Percentiles rank a stretch among this genome's conserved stretches.
phyloP scores from a whole-genome alignment of 2,888 invertebrate genomes.

The Labia minor region DNA sequence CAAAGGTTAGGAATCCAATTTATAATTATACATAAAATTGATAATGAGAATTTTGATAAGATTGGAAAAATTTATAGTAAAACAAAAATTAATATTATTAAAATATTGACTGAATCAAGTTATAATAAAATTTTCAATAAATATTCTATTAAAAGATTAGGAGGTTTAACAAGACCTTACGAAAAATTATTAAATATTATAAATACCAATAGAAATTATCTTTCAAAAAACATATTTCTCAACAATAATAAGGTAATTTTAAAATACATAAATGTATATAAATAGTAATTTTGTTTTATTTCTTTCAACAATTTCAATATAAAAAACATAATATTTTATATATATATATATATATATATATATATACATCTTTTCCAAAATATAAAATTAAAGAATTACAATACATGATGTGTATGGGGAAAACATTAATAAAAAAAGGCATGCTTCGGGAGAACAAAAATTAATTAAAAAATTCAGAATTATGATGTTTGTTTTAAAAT shows the following conservation, averaged over 20 bases:
- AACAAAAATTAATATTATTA: slow-evolving; percentile 28
- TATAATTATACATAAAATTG: slow-evolving; percentile 27
- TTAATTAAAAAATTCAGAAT: too few relatives aligned
- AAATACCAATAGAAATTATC: neutral
- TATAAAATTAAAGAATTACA: too few relatives aligned
- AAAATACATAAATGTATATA: too few relatives aligned
- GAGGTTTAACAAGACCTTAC: slow-evolving; percentile 26
- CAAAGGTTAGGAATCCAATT: slow-evolving; percentile 28
- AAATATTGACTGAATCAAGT: slow-evolving; percentile 27
- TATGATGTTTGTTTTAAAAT: too few relatives aligned
- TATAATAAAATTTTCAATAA: slow-evolving; percentile 28
- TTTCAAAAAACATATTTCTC: neutral
- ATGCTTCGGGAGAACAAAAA: too few relatives aligned
- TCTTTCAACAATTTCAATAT: too few relatives aligned
- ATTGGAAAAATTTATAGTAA: slow-evolving; percentile 27
- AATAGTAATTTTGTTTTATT: slow-evolving; percentile 27
- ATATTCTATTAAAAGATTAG: neutral
- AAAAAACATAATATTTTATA: neutral
- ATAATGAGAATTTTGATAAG: slow-evolving; percentile 17
- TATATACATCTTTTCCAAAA: too few relatives aligned
- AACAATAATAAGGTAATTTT: neutral
- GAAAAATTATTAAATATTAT: slow-evolving; percentile 29
- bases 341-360: neutral
- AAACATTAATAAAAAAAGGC: too few relatives aligned
- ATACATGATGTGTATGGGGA: too few relatives aligned